These are phyloP conservation scores for Saccopteryx leptura DNA, from an alignment of 2,113 vertebrate genomes.

Conservation along the genomic window DNA sequence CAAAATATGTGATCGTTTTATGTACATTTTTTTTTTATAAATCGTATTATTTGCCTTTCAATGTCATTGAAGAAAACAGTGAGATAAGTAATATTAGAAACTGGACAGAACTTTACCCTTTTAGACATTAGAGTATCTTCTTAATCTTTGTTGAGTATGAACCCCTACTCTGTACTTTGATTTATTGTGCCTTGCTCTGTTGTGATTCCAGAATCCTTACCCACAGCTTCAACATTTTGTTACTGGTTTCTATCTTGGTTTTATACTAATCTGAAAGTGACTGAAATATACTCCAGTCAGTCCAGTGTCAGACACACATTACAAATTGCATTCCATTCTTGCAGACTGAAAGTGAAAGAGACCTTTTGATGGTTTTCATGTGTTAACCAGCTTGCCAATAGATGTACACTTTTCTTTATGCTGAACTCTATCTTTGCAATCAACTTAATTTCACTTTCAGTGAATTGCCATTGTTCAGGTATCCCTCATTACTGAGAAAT, in stretches of 20 bases:
- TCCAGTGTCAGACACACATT: background rate
- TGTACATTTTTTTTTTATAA: background rate
- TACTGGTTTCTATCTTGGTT: background rate
- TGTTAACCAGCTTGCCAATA: background rate
- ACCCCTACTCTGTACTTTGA: background rate
- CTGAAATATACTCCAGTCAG: background rate
- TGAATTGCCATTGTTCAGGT: constrained; percentile 18
- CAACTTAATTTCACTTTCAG: constrained; percentile 26
- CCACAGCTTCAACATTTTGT: background rate
- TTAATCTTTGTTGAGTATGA: background rate
- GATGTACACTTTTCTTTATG: background rate
- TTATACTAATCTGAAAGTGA: background rate
- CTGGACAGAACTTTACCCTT: background rate
- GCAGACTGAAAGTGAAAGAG: background rate
- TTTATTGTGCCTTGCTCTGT: background rate
- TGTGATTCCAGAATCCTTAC: background rate
- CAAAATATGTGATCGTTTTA: background rate
- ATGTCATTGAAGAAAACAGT: background rate
- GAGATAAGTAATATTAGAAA: constrained; percentile 20
- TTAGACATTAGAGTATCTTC: background rate
- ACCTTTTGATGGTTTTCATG: background rate
- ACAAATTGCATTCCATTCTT: background rate
- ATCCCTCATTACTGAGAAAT: constrained; percentile 48
- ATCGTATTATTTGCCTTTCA: background rate
- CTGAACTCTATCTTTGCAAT: background rate